These are phyloP conservation scores for Egretta garzetta DNA, from an alignment of 2,113 vertebrate species.

Conservation along the genomic window DNA sequence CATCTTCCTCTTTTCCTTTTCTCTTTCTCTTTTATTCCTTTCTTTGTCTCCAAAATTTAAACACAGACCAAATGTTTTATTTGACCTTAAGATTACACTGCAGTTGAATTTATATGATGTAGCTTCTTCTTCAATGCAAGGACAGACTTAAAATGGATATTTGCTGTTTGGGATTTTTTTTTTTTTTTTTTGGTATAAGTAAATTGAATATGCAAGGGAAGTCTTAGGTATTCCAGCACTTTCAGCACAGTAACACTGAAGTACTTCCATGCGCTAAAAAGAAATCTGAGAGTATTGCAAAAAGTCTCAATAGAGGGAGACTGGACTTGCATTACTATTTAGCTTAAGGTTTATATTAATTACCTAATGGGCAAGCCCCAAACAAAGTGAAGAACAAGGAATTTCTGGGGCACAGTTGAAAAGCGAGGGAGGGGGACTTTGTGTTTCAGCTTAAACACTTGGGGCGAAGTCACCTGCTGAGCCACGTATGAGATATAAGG, in stretches of 20 bases:
- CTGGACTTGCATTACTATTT: background rate
- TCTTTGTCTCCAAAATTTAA: background rate
- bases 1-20: background rate
- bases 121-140: background rate
- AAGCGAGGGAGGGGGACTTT: background rate
- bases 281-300: background rate
- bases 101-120: background rate
- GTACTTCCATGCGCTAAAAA: background rate
- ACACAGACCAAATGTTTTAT: background rate
- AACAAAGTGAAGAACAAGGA: background rate
- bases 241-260: background rate
- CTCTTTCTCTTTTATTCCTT: background rate
- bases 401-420: background rate
- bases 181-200: background rate
- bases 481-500: accelerated
- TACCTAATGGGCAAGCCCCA: background rate
- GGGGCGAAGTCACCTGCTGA: background rate
- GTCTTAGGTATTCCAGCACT: background rate
- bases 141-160: background rate
- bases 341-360: background rate
- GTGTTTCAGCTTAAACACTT: background rate
- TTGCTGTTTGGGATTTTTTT: background rate
- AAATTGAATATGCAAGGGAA: background rate
- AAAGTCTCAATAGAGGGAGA: background rate
- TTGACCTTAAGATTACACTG: background rate